Percentiles rank a stretch among this genome's conserved stretches.
Conservation (phyloP, 1,140 invertebrate genomes). For the Sycophaga agraensis region DNA sequence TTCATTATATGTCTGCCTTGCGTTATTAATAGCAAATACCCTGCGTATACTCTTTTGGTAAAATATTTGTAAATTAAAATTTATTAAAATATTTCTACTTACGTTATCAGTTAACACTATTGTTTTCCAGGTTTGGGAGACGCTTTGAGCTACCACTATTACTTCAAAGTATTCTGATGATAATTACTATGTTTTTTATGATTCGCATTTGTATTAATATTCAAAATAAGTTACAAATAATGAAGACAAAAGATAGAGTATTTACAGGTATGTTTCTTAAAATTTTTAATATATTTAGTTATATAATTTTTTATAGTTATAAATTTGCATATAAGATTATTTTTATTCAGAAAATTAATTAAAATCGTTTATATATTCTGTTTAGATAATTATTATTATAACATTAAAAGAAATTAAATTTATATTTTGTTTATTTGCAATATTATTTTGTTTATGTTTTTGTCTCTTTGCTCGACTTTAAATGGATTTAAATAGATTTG, state of each 20-base stretch:
- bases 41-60: conserved; percentile 98
- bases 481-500: conserved; percentile 71
- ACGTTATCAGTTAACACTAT: too few relatives aligned
- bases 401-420: conserved; percentile 45
- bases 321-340: not conserved
- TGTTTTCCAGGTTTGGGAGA: conserved; percentile 93
- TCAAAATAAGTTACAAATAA: conserved; percentile 79
- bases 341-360: conserved; percentile 1
- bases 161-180: conserved; percentile 97
- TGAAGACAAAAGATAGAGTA: conserved; percentile 72
- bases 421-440: not conserved
- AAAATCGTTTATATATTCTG: not conserved
- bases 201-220: conserved; percentile 91
- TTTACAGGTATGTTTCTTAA: conserved; percentile 74
- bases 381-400: not conserved
- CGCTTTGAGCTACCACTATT: conserved; percentile 92
- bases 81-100: not conserved
- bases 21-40: conserved; percentile 92
- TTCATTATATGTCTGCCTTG: conserved; percentile 93
- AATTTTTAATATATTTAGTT: conserved; percentile 10
- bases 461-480: conserved; percentile 22
- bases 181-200: conserved; percentile 93
- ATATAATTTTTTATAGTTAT: not conserved
- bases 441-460: conserved; percentile 10
- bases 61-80: not conserved